Percentiles rank a stretch among this genome's conserved stretches.
These are phyloP conservation scores for Torymus aiolomorphi DNA, from an alignment of 2,888 invertebrate species.

Conservation along the genomic window DNA sequence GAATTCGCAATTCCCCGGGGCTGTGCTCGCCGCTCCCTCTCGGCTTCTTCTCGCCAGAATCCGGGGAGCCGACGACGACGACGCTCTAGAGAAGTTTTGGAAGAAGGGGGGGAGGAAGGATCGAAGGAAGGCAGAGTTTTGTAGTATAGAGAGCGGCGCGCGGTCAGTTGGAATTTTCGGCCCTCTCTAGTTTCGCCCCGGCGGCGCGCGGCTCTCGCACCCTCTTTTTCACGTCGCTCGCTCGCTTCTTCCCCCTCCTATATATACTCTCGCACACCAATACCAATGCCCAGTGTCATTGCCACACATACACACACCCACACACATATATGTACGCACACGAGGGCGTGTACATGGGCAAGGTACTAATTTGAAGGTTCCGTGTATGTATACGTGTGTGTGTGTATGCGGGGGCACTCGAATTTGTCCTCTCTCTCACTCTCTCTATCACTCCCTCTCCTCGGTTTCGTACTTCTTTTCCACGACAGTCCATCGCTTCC, in stretches of 20 bases:
- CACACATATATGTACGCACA: not conserved
- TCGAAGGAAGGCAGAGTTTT: slow-evolving; percentile 44
- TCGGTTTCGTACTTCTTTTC: not conserved
- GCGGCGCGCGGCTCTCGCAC: slow-evolving; percentile 24
- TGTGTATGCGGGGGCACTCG: not conserved
- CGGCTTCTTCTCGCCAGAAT: slow-evolving; percentile 4
- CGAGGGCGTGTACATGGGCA: not conserved
- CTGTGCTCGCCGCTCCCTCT: slow-evolving; percentile 21
- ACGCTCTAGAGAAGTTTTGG: slow-evolving; percentile 48
- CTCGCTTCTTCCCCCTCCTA: not conserved
- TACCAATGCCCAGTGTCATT: not conserved
- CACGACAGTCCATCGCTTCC: too few relatives aligned
- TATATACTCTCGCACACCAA: not conserved
- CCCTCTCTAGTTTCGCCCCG: slow-evolving; percentile 9
- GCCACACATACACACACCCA: too few relatives aligned
- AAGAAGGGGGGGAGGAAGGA: slow-evolving; percentile 38
- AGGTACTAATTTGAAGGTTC: slow-evolving; percentile 48
- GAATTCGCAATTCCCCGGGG: slow-evolving; percentile 56
- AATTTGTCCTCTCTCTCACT: slow-evolving; percentile 40
- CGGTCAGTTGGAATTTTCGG: slow-evolving; percentile 58
- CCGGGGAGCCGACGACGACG: slow-evolving; percentile 17
- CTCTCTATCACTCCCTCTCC: not conserved
- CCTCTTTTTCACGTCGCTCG: slow-evolving; percentile 39
- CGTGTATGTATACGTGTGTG: not conserved
- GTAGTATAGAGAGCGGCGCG: slow-evolving; percentile 40